Evolutionary conservation across 1,140 invertebrate genomes (phyloP).

Genomic region (Atopsyche davidsoni): DNA sequence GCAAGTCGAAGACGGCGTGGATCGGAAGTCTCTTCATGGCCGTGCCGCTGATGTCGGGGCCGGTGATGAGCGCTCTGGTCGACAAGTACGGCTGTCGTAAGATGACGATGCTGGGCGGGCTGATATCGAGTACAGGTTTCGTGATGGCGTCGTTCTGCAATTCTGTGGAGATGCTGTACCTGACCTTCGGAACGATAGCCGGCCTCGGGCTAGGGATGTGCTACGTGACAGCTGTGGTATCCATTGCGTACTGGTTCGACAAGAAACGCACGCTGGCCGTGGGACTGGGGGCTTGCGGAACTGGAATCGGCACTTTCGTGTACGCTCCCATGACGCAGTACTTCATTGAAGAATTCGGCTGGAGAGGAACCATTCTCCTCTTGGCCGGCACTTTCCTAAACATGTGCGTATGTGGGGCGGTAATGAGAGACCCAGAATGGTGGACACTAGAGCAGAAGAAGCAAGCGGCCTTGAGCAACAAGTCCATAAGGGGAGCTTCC

Average conservation of each 20-base stretch:
- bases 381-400: slow-evolving; percentile 80
- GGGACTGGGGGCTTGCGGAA: slow-evolving; percentile 86
- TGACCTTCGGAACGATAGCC: slow-evolving; percentile 82
- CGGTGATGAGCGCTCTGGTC: slow-evolving; percentile 78
- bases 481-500: slow-evolving; percentile 40
- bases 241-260: slow-evolving; percentile 95
- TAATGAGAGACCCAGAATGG: slow-evolving; percentile 84
- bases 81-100: slow-evolving; percentile 82
- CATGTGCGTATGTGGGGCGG: slow-evolving; percentile 79
- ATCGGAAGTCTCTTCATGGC: slow-evolving; percentile 84
- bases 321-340: slow-evolving; percentile 76
- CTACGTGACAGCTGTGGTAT: slow-evolving; percentile 86
- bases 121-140: slow-evolving; percentile 74
- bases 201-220: slow-evolving; percentile 80
- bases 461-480: slow-evolving; percentile 35
- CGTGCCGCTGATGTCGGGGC: slow-evolving; percentile 80
- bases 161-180: slow-evolving; percentile 69
- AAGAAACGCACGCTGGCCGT: slow-evolving; percentile 86
- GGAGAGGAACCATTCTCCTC: slow-evolving; percentile 80
- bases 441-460: slow-evolving; percentile 58
- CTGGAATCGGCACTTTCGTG: slow-evolving; percentile 77
- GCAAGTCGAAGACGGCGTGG: slow-evolving; percentile 79
- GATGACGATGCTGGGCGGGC: slow-evolving; percentile 73
- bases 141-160: slow-evolving; percentile 68
- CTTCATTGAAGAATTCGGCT: slow-evolving; percentile 72